Evolutionary conservation across 2,797 vertebrate species (phyloP).

Genomic region (Allobates femoralis): DNA sequence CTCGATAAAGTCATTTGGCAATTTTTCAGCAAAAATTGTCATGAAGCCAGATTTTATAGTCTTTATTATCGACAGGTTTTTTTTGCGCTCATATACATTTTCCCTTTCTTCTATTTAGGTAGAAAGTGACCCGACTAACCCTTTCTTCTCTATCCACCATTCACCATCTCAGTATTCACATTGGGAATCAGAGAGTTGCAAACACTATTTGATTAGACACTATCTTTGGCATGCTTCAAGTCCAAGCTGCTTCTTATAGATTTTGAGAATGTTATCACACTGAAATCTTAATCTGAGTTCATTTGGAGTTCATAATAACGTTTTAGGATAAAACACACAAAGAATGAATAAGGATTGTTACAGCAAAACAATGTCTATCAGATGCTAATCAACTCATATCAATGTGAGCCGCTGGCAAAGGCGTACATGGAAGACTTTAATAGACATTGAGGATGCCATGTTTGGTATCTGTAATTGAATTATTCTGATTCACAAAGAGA

Average conservation of each 20-base stretch:
- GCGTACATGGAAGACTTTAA: constrained; percentile 32
- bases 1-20: background rate
- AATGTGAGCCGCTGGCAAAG: constrained; percentile 36
- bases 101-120: background rate
- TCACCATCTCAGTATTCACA: background rate
- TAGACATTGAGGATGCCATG: constrained; percentile 44
- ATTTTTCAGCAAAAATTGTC: background rate
- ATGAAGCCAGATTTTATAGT: constrained; percentile 15
- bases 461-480: constrained; percentile 50
- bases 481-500: constrained; percentile 39
- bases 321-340: constrained; percentile 48
- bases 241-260: constrained; percentile 30
- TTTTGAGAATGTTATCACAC: constrained; percentile 36
- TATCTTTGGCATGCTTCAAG: constrained; percentile 27
- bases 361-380: constrained; percentile 51
- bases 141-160: constrained; percentile 18
- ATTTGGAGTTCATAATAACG: constrained; percentile 43
- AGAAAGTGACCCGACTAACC: constrained; percentile 17
- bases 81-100: constrained; percentile 6
- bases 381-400: constrained; percentile 46
- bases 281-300: constrained; percentile 44
- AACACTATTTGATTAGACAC: constrained; percentile 35
- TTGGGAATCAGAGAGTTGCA: constrained; percentile 16
- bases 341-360: constrained; percentile 47
- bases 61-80: background rate